Evolutionary conservation across 2,113 vertebrate species (phyloP).

Genomic region (Peromyscus leucopus): DNA sequence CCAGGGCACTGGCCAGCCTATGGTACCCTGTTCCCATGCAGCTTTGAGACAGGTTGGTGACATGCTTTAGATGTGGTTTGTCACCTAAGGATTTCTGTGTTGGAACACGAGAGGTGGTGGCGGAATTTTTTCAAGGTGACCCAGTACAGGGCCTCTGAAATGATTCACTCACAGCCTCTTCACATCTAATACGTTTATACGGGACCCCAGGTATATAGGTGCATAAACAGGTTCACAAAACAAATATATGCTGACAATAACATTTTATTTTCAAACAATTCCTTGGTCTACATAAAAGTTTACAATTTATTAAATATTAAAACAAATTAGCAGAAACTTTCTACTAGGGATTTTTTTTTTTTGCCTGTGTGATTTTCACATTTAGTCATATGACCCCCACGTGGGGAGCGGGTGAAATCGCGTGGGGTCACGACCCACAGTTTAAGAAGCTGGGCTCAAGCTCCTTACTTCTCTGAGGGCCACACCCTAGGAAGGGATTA

Average conservation of each 20-base stretch:
- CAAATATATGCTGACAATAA: neutral
- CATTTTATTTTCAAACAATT: neutral
- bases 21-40: neutral
- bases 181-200: neutral
- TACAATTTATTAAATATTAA: neutral
- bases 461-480: neutral
- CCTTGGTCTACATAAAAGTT: neutral
- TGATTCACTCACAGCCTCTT: neutral
- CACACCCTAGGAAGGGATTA: neutral
- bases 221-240: neutral
- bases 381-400: neutral
- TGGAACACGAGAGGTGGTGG: neutral
- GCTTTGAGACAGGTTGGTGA: neutral
- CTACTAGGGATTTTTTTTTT: neutral
- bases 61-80: neutral
- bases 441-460: neutral
- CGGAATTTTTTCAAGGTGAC: too few species aligned
- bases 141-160: neutral
- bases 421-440: neutral
- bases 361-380: neutral
- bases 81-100: neutral
- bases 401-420: neutral
- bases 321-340: neutral
- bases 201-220: neutral
- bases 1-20: neutral